Conservation (phyloP, 2,797 vertebrate genomes). For the Myripristis murdjan region DNA sequence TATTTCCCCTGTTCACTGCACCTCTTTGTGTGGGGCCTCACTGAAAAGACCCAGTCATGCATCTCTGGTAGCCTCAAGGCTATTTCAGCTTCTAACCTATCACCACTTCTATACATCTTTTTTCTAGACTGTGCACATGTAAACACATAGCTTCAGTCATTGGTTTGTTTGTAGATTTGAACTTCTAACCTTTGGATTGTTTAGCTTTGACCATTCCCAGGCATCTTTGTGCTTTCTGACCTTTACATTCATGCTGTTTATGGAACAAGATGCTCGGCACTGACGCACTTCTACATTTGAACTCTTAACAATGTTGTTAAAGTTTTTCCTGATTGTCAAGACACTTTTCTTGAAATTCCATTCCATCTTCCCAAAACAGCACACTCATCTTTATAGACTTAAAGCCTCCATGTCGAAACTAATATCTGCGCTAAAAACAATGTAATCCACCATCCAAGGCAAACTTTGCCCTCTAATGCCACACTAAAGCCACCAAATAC, state of each 20-base stretch:
- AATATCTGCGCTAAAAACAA: too few species aligned
- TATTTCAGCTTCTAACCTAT: constrained; percentile 60
- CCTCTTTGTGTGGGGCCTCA: constrained; percentile 66
- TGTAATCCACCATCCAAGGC: too few species aligned
- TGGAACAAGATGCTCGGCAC: constrained; percentile 3
- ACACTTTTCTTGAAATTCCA: too few species aligned
- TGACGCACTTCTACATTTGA: constrained; percentile 38
- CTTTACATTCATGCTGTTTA: too few species aligned
- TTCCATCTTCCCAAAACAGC: too few species aligned
- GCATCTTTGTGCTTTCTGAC: constrained; percentile 2
- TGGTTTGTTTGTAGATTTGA: constrained; percentile 59
- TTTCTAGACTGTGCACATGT: constrained; percentile 27
- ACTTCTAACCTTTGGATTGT: constrained; percentile 61
- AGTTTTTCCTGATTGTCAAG: too few species aligned
- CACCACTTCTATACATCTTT: constrained; percentile 65
- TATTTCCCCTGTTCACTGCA: constrained; percentile 69
- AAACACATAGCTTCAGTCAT: constrained; percentile 35
- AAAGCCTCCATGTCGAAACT: too few species aligned
- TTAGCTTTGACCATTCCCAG: constrained; percentile 23
- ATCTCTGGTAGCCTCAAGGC: constrained; percentile 62
- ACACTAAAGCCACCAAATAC: too few species aligned
- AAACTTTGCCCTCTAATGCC: too few species aligned
- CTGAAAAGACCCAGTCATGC: constrained; percentile 76
- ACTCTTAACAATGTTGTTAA: constrained; percentile 31
- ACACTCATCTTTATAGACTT: too few species aligned